Evolutionary conservation across 2,113 vertebrate genomes (phyloP).

Genomic region (Odocoileus virginianus): DNA sequence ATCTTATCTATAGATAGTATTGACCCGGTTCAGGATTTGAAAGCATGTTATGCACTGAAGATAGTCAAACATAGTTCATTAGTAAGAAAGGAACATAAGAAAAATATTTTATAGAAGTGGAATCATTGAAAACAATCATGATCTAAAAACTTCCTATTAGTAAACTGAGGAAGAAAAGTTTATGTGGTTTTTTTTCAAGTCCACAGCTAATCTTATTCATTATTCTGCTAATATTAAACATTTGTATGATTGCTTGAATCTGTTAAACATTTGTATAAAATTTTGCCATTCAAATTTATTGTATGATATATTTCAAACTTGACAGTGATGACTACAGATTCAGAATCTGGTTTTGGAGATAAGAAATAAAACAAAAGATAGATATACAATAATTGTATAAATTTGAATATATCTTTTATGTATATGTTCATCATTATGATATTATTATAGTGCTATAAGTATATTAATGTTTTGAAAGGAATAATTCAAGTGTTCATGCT

Average conservation of each 20-base stretch:
- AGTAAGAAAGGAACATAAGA: background rate
- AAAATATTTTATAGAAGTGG: background rate
- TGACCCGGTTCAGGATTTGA: background rate
- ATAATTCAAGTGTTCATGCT: conserved; percentile 8
- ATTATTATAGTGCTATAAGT: conserved; percentile 35
- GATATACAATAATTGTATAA: background rate
- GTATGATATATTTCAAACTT: background rate
- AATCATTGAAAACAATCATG: background rate
- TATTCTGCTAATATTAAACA: background rate
- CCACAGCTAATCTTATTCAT: background rate
- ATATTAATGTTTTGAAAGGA: background rate
- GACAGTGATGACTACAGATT: background rate
- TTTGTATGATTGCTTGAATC: background rate
- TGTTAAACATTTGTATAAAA: background rate
- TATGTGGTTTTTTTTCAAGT: background rate
- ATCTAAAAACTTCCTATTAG: background rate
- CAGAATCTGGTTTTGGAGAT: conserved; percentile 36
- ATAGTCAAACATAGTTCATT: background rate
- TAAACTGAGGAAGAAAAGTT: background rate
- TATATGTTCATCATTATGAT: conserved; percentile 13
- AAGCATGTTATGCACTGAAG: background rate
- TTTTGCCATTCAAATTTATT: background rate
- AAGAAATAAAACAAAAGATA: background rate
- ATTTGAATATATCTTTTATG: conserved; percentile 19
- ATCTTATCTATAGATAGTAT: background rate